Conservation (phyloP, 1,140 invertebrate species). For the Procambarus clarkii region DNA sequence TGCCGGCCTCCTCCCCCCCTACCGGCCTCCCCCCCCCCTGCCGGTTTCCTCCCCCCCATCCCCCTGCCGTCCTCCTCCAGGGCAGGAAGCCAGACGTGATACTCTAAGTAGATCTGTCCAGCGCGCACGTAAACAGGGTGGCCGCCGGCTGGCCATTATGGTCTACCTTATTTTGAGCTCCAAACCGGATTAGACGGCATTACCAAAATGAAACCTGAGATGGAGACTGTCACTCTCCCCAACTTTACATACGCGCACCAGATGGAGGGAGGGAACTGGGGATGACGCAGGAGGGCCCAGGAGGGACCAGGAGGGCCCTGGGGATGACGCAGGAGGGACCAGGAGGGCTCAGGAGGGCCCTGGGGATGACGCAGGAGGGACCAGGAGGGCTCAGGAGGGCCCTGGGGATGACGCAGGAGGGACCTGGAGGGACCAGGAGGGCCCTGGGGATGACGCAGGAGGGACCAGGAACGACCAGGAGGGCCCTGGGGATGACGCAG, state of each 20-base stretch:
- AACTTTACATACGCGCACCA: not conserved
- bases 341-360: too few species aligned
- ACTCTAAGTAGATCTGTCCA: not conserved
- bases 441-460: too few species aligned
- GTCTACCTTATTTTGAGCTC: not conserved
- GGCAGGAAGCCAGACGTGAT: too few species aligned
- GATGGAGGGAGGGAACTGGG: not conserved
- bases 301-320: not conserved
- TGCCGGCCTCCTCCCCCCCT: not conserved
- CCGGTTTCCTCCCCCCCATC: not conserved
- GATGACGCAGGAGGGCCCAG: not conserved
- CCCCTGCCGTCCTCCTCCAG: not conserved
- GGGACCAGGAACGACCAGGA: too few species aligned
- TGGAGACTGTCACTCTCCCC: not conserved
- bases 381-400: too few species aligned
- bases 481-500: too few species aligned
- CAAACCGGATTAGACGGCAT: constrained; percentile 2
- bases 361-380: too few species aligned
- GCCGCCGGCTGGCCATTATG: not conserved
- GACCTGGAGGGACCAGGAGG: too few species aligned
- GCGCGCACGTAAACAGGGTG: not conserved
- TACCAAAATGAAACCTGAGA: not conserved
- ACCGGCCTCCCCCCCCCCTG: not conserved
- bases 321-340: too few species aligned
- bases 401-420: too few species aligned